phyloP scores from a whole-genome alignment of 2,113 vertebrate species.

The Aspidoscelis tigris region DNA sequence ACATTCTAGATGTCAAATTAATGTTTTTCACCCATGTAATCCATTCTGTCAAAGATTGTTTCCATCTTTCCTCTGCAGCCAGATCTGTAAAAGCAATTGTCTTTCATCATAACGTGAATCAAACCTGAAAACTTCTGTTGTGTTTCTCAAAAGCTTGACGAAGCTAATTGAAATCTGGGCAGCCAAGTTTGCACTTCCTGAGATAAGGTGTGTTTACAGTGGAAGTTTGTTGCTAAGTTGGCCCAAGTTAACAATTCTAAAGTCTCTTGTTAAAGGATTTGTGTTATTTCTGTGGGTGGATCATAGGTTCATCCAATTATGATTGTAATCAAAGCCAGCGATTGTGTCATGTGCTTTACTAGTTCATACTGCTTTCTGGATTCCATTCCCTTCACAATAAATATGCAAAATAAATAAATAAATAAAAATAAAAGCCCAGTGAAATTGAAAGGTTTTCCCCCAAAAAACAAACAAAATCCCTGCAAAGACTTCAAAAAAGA shows the following conservation, averaged over 20 bases:
- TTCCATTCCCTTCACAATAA: conserved; percentile 64
- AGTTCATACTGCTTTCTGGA: conserved; percentile 66
- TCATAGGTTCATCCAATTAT: conserved; percentile 71
- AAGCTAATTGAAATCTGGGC: conserved; percentile 65
- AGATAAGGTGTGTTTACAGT: conserved; percentile 67
- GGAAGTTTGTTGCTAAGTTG: conserved; percentile 67
- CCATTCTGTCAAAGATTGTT: conserved; percentile 64
- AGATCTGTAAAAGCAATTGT: conserved; percentile 62
- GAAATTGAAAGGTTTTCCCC: neutral
- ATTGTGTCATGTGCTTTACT: conserved; percentile 71
- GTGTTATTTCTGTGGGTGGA: conserved; percentile 72
- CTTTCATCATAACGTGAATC: conserved; percentile 61
- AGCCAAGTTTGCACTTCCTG: conserved; percentile 63
- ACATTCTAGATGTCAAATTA: conserved; percentile 57
- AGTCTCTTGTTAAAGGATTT: conserved; percentile 72
- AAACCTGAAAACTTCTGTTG: conserved; percentile 52
- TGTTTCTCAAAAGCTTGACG: conserved; percentile 63
- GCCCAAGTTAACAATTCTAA: conserved; percentile 68
- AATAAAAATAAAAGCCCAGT: neutral
- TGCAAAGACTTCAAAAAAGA: neutral
- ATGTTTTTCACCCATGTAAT: conserved; percentile 68
- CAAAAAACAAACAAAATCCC: neutral
- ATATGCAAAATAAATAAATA: conserved; percentile 14
- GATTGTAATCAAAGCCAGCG: conserved; percentile 68
- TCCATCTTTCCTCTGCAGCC: conserved; percentile 60